These are phyloP conservation scores for Cephus cinctus DNA, from an alignment of 1,140 invertebrate genomes.

Conservation along the genomic window DNA sequence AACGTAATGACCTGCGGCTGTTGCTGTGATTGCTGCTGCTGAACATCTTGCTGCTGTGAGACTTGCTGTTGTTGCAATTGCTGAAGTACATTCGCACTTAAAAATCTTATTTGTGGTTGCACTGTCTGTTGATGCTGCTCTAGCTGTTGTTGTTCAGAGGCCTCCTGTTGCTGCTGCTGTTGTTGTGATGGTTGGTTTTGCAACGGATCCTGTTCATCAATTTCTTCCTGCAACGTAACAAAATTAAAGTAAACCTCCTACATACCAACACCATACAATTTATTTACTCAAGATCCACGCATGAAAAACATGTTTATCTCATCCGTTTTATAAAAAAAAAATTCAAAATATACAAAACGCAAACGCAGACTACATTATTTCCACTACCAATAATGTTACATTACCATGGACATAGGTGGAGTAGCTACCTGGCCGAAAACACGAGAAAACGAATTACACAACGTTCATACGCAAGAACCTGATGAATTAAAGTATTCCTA, in stretches of 20 bases:
- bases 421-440: no score
- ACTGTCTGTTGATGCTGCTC: constrained; percentile 45
- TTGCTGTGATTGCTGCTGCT: constrained; percentile 36
- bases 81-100: constrained; percentile 49
- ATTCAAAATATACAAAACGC: not conserved
- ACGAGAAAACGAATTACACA: no score
- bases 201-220: constrained; percentile 45
- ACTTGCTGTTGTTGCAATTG: constrained; percentile 50
- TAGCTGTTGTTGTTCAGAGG: constrained; percentile 57
- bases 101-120: constrained; percentile 48
- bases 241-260: no score
- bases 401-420: no score
- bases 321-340: no score
- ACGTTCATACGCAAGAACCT: no score
- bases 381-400: no score
- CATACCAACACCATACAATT: no score
- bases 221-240: constrained; percentile 42
- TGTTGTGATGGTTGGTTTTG: constrained; percentile 37
- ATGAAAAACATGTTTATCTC: no score
- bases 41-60: constrained; percentile 38
- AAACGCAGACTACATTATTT: not conserved
- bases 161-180: constrained; percentile 45
- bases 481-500: no score
- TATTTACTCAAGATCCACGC: no score
- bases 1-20: constrained; percentile 57